Base-by-base conservation (phyloP, 2,113 vertebrate species). In the Megaleporinus macrocephalus region DNA sequence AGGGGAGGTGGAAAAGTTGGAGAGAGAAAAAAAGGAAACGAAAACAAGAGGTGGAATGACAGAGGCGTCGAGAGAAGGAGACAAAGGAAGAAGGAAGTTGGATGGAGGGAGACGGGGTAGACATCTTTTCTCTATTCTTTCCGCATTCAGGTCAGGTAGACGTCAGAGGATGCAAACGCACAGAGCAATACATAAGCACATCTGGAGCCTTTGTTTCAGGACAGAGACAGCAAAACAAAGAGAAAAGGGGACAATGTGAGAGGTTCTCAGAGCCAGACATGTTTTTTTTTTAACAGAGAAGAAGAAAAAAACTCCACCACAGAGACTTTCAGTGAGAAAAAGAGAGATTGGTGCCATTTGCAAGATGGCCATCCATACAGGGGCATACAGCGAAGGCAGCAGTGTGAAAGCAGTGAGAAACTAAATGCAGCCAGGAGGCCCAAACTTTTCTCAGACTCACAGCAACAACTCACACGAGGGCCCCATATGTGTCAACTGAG, bases 241-340 rank as follows among this genome's bases (percentile, higher is more conserved):
- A 90, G 0, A 49, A 78, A 80, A 68, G 84, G 89, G 87, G 88
- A 89, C 78, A 88, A 61, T 63, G 84, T 83, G 9, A 22, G 90
- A 91, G 91, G 81, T 93, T 91, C 92, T 92, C 90, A 91, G 93
- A 89, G 90, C 88, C 89, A 90, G 82, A 91, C 89, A 85, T 80
- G 24, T 87, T n/a, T n/a, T n/a, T n/a, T n/a, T n/a, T n/a, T 83
- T 91, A 89, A 95, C 88, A 89, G 53, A 80, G 72, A 20, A 90
- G 88, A 84, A 87, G 88, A 30, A 68, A 70, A 83, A 68, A 70
- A 83, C 24, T 2, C 29, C 30, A 24, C 47, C 47, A 30, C 24
- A 36, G 27, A 29, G 12, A 57, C 53, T 24, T 26, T 13, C 63
- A 29, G 30, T 33, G 20, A 73, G 53, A 88, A 80, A 89, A 92